Base-by-base conservation (phyloP, 2,797 vertebrate species). In the Mustela erminea region DNA sequence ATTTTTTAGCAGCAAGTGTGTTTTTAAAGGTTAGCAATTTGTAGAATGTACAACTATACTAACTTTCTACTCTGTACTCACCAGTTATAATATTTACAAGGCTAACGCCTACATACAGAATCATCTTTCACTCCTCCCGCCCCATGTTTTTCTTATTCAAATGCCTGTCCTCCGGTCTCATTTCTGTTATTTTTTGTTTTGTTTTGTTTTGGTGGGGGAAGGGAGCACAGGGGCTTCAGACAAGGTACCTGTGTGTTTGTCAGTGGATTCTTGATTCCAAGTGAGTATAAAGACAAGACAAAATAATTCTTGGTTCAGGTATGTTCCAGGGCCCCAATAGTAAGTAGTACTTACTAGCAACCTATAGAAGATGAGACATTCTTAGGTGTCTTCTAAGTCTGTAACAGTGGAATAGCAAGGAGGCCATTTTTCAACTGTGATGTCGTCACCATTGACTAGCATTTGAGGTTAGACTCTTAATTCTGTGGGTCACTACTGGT, bases 1-100 rank as follows among this genome's bases (percentile, higher is more conserved):
- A 97, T 97, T 98, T 99, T 98, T 98, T 98, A 99, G 99, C 99
- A 99, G 99, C 99, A 98, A 98, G 95, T 98, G 91, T 97, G 98
- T 98, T 98, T 98, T 98, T 98, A 98, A 98, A 98, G 97, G 98
- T 98, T 98, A 98, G 98, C 95, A 96, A 98, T 98, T 97, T 98
- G 96, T 97, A 98, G 98, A 99, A 98, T 98, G 95, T 97, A 98
- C 98, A 98, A 98, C 98, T 98, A 98, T 97, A 98, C 98, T 97
- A 98, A 98, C 95, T 98, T 98, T 98, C 97, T 98, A 98, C 98
- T 98, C 98, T 98, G 98, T 97, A 98, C 98, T 98, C 97, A 98
- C 97, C 98, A 98, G 96, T 97, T 97, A 96, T 56, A 98, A 88
- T 99, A 99, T 99, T 99, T 99, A 99, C 99, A 99, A 68, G 56